Percentiles rank a stretch among this genome's conserved stretches.
These are phyloP conservation scores for Kryptopterus vitreolus DNA, from an alignment of 2,797 vertebrate genomes.

Conservation along the genomic window DNA sequence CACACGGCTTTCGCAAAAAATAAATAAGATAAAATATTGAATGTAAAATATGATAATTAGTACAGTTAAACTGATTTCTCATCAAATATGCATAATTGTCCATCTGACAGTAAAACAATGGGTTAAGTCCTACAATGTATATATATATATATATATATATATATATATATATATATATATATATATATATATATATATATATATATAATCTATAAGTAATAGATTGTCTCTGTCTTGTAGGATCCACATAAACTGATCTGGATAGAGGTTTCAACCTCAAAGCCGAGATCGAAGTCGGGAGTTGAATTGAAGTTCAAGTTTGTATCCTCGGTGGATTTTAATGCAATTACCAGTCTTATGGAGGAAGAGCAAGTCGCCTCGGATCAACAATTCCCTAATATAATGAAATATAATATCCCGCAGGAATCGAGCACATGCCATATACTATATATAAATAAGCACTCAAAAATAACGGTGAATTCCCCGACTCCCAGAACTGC, in stretches of 20 bases:
- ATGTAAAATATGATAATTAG: no score
- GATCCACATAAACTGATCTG: neutral
- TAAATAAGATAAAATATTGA: no score
- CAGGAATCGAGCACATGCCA: slow-evolving; percentile 32
- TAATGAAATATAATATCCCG: slow-evolving; percentile 44
- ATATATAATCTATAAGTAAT: neutral
- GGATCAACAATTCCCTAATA: slow-evolving; percentile 34
- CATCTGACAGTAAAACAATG: no score
- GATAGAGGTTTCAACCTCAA: slow-evolving; percentile 13
- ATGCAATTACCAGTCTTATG: slow-evolving; percentile 34
- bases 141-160: no score
- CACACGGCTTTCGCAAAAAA: no score
- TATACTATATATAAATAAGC: slow-evolving; percentile 33
- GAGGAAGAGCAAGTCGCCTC: slow-evolving; percentile 28
- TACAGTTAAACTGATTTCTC: no score
- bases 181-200: no score
- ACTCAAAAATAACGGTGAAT: slow-evolving; percentile 37
- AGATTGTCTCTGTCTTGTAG: neutral
- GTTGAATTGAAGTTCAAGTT: slow-evolving; percentile 27
- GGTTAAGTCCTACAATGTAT: no score
- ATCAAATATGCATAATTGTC: no score
- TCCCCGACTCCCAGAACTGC: slow-evolving; percentile 35
- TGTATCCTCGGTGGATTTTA: slow-evolving; percentile 14
- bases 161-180: no score
- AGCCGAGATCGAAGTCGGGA: slow-evolving; percentile 2